phyloP scores from a whole-genome alignment of 2,797 vertebrate genomes.

The Peromyscus nudipes region DNA sequence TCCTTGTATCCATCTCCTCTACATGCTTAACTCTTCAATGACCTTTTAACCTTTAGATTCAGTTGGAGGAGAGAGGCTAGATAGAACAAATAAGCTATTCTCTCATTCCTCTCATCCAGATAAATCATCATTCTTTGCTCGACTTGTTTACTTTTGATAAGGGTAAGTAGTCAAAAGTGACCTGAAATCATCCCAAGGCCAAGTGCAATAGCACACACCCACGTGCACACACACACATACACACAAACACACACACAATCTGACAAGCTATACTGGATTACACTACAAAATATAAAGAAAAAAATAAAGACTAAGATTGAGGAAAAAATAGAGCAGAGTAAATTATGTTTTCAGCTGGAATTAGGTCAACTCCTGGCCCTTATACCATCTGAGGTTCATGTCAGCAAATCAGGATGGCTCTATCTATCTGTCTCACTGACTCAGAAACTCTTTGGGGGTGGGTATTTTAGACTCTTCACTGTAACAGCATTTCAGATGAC shows the following conservation, averaged over 20 bases:
- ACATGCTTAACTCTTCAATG: background rate
- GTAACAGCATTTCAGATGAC: background rate
- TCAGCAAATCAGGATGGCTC: background rate
- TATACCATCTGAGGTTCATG: background rate
- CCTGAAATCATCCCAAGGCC: background rate
- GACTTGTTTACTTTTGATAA: slow-evolving; percentile 24
- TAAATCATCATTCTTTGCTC: slow-evolving; percentile 25
- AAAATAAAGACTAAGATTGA: slow-evolving; percentile 14
- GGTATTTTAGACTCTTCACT: background rate
- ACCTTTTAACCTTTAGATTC: background rate
- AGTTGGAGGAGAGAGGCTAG: slow-evolving; percentile 18
- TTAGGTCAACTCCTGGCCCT: background rate
- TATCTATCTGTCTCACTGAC: slow-evolving; percentile 20
- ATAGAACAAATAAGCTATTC: slow-evolving; percentile 17
- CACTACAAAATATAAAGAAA: background rate
- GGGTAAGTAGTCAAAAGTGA: slow-evolving; percentile 3
- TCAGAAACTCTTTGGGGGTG: background rate
- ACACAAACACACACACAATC: background rate
- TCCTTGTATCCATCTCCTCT: slow-evolving; percentile 1
- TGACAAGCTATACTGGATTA: background rate
- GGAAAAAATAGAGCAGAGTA: background rate
- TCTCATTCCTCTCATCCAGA: slow-evolving; percentile 14
- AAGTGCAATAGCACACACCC: background rate
- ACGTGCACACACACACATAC: background rate
- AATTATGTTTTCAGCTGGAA: slow-evolving; percentile 9